Evolutionary conservation across 2,888 invertebrate species (phyloP), one percentile per base, ranked within the genome.

Genomic region (Heliconius sara): DNA sequence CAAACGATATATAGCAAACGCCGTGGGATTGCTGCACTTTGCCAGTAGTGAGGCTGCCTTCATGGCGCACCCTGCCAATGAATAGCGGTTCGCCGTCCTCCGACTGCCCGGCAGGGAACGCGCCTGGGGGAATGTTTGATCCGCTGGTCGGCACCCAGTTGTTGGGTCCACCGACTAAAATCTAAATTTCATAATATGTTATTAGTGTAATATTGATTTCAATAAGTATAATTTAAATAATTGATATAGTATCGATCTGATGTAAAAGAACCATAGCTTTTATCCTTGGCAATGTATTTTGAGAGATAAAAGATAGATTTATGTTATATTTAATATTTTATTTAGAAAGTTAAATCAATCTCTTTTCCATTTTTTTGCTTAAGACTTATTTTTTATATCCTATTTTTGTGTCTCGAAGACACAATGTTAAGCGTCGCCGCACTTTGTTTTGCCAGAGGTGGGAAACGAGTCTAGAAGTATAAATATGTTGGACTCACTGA

Each of bases 21-120:
- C 96, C 97, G 88, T 98, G 98, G 13, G 97, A 97, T 63, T 97
- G 97, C 86, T 98, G 98, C 3, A 98, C 97, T 93, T 98, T 98
- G 87, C 98, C 98, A 43, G 97, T 96, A 39, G 97, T 97, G 72
- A 97, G 83, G 80, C 97, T 96, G 80, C 97, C 97, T 85, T 98
- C 97, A 87, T 98, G 98, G 65, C 95, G 94, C 0, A 97, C 97
- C 83, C 98, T 96, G 25, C 98, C 98, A 63, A 98, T 93, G 91
- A 96, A 98, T 3, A 98, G 95, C 0, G 97, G 96, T 88, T 98
- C 98, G 0, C 98, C 98, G 52, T 97, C 97, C 87, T 97, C 97
- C 16, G 96, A 95, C 87, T 97, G 96, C 13, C 97, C 97, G n/a
- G 93, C 96, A 43, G 97, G 97, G 84, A 98, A 95, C 0, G 98